Conservation (phyloP, 2,113 vertebrate species). For the Mesoclemmys tuberculata region DNA sequence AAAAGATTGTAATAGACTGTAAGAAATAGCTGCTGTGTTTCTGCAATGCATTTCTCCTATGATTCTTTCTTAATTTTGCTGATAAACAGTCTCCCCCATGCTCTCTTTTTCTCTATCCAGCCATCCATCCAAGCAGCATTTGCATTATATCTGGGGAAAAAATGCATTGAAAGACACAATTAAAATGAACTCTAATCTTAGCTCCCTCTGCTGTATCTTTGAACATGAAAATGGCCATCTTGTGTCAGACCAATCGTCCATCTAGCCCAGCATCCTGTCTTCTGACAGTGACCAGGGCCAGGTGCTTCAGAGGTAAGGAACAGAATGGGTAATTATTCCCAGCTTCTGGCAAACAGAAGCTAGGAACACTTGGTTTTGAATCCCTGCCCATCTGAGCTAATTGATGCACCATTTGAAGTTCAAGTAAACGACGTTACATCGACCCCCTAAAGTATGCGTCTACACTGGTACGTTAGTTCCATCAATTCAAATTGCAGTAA, state of each 20-base stretch:
- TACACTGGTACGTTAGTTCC: not conserved
- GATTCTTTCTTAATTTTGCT: not conserved
- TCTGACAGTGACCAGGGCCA: too few species aligned
- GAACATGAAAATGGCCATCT: too few species aligned
- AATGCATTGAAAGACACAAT: not conserved
- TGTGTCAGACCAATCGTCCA: too few species aligned
- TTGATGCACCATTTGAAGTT: not conserved
- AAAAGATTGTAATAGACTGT: not conserved
- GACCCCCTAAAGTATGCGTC: not conserved
- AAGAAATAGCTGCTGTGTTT: not conserved
- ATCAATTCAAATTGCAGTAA: not conserved
- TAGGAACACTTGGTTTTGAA: too few species aligned
- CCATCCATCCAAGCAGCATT: not conserved
- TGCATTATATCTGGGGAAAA: not conserved
- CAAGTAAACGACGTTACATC: not conserved
- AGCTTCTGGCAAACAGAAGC: too few species aligned
- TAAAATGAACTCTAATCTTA: not conserved
- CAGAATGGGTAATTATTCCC: too few species aligned
- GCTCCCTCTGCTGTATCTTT: not conserved
- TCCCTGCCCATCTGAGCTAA: too few species aligned
- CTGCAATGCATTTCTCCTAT: not conserved
- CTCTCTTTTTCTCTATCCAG: not conserved
- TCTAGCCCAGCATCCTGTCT: too few species aligned
- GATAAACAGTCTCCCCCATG: not conserved
- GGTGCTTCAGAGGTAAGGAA: too few species aligned